These are phyloP conservation scores for Eubasilissa regina DNA, from an alignment of 1,140 invertebrate species.

Conservation along the genomic window DNA sequence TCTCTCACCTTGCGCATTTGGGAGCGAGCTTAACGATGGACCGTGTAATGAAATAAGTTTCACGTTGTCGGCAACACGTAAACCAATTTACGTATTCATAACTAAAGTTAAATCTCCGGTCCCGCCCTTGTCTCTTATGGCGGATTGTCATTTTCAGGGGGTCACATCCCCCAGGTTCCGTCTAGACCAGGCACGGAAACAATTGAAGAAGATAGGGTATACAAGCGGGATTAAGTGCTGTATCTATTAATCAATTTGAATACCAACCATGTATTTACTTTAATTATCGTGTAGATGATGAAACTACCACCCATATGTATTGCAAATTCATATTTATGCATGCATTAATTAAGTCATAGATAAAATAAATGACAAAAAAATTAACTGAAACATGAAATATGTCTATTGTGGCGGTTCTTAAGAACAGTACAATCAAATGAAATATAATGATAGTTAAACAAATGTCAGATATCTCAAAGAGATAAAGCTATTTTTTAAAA, in stretches of 20 bases:
- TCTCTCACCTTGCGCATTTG: neutral
- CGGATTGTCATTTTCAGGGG: constrained; percentile 13
- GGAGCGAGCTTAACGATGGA: constrained; percentile 35
- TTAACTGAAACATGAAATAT: too few relatives aligned
- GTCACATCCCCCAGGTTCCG: neutral
- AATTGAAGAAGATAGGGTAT: constrained; percentile 4
- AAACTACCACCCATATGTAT: too few relatives aligned
- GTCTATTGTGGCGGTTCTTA: too few relatives aligned
- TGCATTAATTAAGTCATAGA: too few relatives aligned
- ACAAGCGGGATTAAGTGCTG: constrained; percentile 4
- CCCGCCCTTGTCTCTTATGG: constrained; percentile 11
- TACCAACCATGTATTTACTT: too few relatives aligned
- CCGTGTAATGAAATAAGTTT: constrained; percentile 50
- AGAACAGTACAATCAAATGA: too few relatives aligned
- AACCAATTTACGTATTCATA: constrained; percentile 51
- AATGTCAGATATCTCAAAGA: too few relatives aligned
- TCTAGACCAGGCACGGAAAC: neutral
- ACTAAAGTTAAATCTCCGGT: constrained; percentile 41
- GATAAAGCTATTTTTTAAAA: too few relatives aligned
- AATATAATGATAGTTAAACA: too few relatives aligned
- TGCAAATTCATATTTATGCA: too few relatives aligned
- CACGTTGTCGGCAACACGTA: constrained; percentile 36
- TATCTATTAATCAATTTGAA: neutral
- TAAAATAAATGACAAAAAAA: too few relatives aligned
- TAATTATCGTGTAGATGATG: too few relatives aligned